Evolutionary conservation across 2,113 vertebrate genomes (phyloP).

Genomic region (Phalacrocorax pelagicus): DNA sequence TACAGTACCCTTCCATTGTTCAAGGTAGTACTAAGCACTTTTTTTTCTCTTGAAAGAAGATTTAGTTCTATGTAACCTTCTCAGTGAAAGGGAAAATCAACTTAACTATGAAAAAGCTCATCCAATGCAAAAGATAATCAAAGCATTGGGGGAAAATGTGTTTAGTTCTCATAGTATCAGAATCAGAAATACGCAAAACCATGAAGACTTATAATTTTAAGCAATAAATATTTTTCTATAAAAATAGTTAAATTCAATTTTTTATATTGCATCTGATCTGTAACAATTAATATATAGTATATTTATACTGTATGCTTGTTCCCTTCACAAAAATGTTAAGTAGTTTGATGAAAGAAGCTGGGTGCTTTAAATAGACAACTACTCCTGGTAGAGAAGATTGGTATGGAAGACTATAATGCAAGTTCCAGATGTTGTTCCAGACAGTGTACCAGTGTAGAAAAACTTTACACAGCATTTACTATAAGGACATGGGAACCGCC

Average conservation of each 20-base stretch:
- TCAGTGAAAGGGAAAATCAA: neutral
- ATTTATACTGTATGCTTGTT: neutral
- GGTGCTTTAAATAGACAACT: neutral
- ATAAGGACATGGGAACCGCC: neutral
- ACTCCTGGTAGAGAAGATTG: neutral
- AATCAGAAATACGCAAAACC: neutral
- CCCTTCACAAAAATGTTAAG: neutral
- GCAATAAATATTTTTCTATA: neutral
- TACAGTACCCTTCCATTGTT: neutral
- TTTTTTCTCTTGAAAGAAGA: neutral
- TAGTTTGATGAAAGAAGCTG: neutral
- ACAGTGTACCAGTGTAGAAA: neutral
- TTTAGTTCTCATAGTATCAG: neutral
- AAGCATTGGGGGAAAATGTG: neutral
- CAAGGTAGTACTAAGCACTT: neutral
- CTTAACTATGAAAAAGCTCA: neutral
- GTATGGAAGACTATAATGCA: neutral
- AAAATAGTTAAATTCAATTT: neutral
- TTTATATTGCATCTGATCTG: neutral
- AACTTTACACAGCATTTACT: neutral
- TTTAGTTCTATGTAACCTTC: neutral
- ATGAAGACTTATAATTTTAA: neutral
- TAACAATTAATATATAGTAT: neutral
- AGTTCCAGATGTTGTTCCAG: slow-evolving; percentile 38
- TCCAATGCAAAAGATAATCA: neutral